Evolutionary conservation across 2,113 vertebrate genomes (phyloP).

Genomic region (Tylochromis polylepis): DNA sequence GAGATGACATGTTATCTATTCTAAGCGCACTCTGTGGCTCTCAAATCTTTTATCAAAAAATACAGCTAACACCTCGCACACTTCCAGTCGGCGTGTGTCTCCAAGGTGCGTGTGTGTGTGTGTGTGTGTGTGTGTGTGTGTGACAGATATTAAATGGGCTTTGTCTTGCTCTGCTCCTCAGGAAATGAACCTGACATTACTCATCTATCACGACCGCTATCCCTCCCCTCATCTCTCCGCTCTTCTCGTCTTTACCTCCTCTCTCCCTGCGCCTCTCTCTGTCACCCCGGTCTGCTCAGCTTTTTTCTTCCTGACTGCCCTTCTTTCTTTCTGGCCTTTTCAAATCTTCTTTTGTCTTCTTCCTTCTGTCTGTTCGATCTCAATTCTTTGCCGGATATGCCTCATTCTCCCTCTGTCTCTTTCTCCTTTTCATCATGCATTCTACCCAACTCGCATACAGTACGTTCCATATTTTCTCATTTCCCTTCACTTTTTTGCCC

Average conservation of each 20-base stretch:
- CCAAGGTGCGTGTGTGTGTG: background rate
- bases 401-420: background rate
- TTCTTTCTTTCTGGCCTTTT: background rate
- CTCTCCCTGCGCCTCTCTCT: background rate
- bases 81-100: background rate
- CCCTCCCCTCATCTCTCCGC: constrained; percentile 12
- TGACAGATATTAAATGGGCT: constrained; percentile 54
- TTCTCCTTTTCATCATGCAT: background rate
- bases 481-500: background rate
- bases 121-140: constrained; percentile 25
- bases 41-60: constrained; percentile 37
- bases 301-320: background rate
- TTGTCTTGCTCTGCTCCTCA: constrained; percentile 52
- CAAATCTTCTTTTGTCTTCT: background rate
- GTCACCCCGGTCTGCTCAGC: background rate
- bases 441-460: background rate
- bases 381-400: background rate
- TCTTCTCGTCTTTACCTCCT: constrained; percentile 4
- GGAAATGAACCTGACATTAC: constrained; percentile 66
- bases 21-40: constrained; percentile 13
- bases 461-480: background rate
- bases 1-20: constrained; percentile 51
- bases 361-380: background rate
- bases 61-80: background rate
- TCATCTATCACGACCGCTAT: constrained; percentile 50